Evolutionary conservation across 2,888 invertebrate species (phyloP).

Genomic region (Hydriomena furcata): DNA sequence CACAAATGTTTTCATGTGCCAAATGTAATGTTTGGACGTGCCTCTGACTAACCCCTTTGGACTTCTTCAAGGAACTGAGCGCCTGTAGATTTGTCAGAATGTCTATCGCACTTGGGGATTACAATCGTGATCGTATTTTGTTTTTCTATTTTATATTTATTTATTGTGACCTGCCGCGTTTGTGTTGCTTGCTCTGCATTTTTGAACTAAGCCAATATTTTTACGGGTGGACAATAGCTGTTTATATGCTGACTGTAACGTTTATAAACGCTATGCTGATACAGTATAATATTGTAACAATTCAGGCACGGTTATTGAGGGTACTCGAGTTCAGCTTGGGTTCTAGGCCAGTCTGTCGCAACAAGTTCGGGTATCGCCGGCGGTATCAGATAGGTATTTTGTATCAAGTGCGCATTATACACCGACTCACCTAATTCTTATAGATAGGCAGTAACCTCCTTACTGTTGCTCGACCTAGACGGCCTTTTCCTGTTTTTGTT

Average conservation of each 20-base stretch:
- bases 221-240: neutral
- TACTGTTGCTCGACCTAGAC: slow-evolving; percentile 50
- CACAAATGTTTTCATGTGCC: no score
- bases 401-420: slow-evolving; percentile 54
- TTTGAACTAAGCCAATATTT: no score
- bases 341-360: slow-evolving; percentile 78
- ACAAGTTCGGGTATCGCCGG: slow-evolving; percentile 58
- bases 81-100: no score
- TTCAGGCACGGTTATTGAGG: slow-evolving; percentile 65
- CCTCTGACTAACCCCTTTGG: no score
- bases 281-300: slow-evolving; percentile 47
- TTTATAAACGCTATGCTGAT: slow-evolving; percentile 38
- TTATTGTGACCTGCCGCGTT: no score
- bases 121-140: no score
- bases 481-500: slow-evolving; percentile 49
- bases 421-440: slow-evolving; percentile 51
- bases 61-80: no score
- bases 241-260: neutral
- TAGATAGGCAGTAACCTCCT: slow-evolving; percentile 55
- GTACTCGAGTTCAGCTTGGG: slow-evolving; percentile 70
- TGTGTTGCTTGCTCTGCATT: no score
- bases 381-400: slow-evolving; percentile 53
- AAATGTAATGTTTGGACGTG: no score
- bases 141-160: no score
- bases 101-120: no score